Evolutionary conservation across 2,113 vertebrate species (phyloP), one percentile per base, ranked within the genome.

Genomic region (Oreochromis tanganicae): DNA sequence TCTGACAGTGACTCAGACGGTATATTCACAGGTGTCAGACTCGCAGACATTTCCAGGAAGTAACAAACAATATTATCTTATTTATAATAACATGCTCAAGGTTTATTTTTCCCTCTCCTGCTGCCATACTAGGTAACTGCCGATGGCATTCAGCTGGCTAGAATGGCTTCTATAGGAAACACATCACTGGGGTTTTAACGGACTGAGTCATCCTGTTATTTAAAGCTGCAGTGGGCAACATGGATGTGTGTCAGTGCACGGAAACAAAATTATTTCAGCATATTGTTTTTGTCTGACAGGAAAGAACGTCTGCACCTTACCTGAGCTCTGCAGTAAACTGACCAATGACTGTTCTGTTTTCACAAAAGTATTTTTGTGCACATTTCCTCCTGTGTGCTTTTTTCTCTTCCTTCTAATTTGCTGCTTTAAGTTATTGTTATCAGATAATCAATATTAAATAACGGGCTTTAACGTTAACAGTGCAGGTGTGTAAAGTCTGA

Each of bases 71-170:
- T 9, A 41, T 68, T 75, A 12, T 48, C 14, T 50, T 3, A 8
- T 50, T 50, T 27, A 27, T 27, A 50, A 78, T 1, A 50, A 78
- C 43, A 78, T 19, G 16, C 16, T 78, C 14, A 32, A 52, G 16
- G 73, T n/a, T 32, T 12, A 32, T 78, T 78, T 75, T 8, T 3
- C 16, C 17, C 43, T 19, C 43, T 75, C 0, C 24, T 75, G 21
- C 68, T 46, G 43, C 1, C 43, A 7, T 19, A 2, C 0, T 50
- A 32, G 19, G 0, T 50, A 32, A 19, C 24, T 78, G 24, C 71
- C 50, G 46, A 32, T 12, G 46, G 43, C 46, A 50, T 78, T 78
- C 9, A 38, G 10, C 34, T 8, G 34, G 21, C 55, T 5, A 17
- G 43, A 17, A 14, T 32, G 17, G 24, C 7, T 32, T 50, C 2